Evolutionary conservation across 2,888 invertebrate genomes (phyloP), one percentile per base, ranked within the genome.

Genomic region (Ptycholaimellus sp.): DNA sequence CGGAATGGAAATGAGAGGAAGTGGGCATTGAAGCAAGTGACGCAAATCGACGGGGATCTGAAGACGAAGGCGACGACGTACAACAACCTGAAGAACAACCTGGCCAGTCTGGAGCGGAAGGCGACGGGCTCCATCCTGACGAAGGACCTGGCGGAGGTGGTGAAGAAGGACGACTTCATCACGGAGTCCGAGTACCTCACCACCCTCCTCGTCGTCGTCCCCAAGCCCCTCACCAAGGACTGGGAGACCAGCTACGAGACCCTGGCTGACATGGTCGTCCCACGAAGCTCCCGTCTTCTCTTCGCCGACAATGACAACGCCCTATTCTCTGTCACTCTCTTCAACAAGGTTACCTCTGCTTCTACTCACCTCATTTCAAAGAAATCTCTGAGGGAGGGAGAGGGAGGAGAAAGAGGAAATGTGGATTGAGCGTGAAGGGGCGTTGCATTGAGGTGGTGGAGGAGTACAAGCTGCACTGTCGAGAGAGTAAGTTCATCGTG

Each of bases 101-200:
- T 99, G 48, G 83, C 85, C 58, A 85, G 80, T 59, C 70, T 96
- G 65, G 96, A 96, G 64, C 81, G 93, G 66, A 96, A 90, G 64
- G 82, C 90, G 65, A 85, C 85, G 87, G 96, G 96, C 47, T 93
- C 87, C 58, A 70, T 96, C 59, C 63, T 96, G 57, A 87, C 93
- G n/a, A 74, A 93, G 49, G 93, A 87, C 64, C 65, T 99, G 60
- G 82, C 80, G 22, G 96, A 99, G 61, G 64, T 99, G 57, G 93
- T 99, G 46, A 87, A 85, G 66, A 87, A 81, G 61, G 90, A 96
- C 55, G 82, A 99, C 60, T 99, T 99, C 64, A 85, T 99, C 38
- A 67, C 90, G 56, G 85, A 90, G 64, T 93, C 93, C 44, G 96
- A 99, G 61, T 99, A 96, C 63, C 70, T 99, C 54, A 78, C 81